Base-by-base conservation (phyloP, 2,888 invertebrate species). In the Drosophila setosimentum region DNA sequence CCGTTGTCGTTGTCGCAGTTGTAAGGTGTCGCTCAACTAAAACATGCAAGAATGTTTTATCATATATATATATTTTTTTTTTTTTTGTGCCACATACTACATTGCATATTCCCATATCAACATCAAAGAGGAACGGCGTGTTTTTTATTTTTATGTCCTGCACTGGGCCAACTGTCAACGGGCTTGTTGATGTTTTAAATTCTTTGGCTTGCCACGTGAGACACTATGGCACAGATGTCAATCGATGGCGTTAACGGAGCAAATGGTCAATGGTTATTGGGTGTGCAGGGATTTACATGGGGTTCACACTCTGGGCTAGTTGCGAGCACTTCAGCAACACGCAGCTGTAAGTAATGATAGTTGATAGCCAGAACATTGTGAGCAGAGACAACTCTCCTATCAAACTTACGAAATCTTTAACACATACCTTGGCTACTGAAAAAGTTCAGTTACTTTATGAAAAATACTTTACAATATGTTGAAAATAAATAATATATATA, bases 131-230 rank as follows among this genome's bases (percentile, higher is more conserved):
- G 57, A 27, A 69, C 57, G 51, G 24, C 51, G n/a, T 33, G 45
- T 30, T 30, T 35, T 40, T 18, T 55, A 59, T 65, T 83, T 78
- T 87, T 66, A 74, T 82, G 82, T 84, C 79, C 83, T 84, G 84
- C 82, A 74, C 57, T 59, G 87, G 59, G 84, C 53, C 87, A 86
- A 89, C 89, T 85, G 86, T 85, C 83, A 83, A 76, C 87, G 75
- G 63, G 62, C 63, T 65, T 55, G 80, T 75, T 73, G 68, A 83
- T 68, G 73, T 70, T 79, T 79, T 69, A 71, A 67, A 85, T 76
- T 82, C 72, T 66, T 45, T 64, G 61, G 59, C 54, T 35, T 32
- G 48, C 66, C 57, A 63, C 55, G 49, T 35, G 59, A 63, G 62
- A 40, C 35, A 10, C 29, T 35, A 29, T 11, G 58, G n/a, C 58